These are phyloP conservation scores for Verasper variegatus DNA, from an alignment of 2,113 vertebrate species.

Conservation along the genomic window DNA sequence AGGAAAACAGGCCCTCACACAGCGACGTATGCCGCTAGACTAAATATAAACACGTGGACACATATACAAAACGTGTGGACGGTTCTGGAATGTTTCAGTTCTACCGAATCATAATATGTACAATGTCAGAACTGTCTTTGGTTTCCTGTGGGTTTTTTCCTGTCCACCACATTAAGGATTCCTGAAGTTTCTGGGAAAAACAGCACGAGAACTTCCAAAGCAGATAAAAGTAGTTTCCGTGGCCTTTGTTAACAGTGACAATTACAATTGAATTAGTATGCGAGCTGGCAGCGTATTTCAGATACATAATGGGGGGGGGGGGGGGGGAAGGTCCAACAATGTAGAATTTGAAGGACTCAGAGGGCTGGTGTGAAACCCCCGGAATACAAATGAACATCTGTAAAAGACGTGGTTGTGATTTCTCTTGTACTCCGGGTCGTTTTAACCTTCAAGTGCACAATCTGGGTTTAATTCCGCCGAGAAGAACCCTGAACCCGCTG, in stretches of 20 bases:
- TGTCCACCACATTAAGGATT: constrained; percentile 20
- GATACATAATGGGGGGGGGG: constrained; percentile 28
- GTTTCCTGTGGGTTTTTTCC: background rate
- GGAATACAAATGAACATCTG: constrained; percentile 52
- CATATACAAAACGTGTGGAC: background rate
- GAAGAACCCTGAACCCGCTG: background rate
- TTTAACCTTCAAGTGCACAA: constrained; percentile 18
- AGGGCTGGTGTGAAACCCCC: constrained; percentile 7
- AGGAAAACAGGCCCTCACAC: constrained; percentile 22
- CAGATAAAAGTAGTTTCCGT: constrained; percentile 28
- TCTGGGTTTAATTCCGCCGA: background rate
- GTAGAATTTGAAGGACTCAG: constrained; percentile 13
- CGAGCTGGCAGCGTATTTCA: constrained; percentile 40
- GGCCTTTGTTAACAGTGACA: constrained; percentile 54
- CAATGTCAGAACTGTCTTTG: background rate
- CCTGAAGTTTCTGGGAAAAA: constrained; percentile 8
- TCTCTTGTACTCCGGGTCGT: background rate
- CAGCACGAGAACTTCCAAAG: constrained; percentile 29
- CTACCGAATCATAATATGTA: background rate
- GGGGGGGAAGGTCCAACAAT: constrained; percentile 7
- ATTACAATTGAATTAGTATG: constrained; percentile 54
- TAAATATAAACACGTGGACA: constrained; percentile 38
- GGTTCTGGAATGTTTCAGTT: background rate
- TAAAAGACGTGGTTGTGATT: constrained; percentile 13
- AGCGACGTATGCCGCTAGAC: constrained; percentile 36